Percentiles rank a stretch among this genome's conserved stretches.
Conservation (phyloP, 2,797 vertebrate species). For the Catostomus latipinnis region DNA sequence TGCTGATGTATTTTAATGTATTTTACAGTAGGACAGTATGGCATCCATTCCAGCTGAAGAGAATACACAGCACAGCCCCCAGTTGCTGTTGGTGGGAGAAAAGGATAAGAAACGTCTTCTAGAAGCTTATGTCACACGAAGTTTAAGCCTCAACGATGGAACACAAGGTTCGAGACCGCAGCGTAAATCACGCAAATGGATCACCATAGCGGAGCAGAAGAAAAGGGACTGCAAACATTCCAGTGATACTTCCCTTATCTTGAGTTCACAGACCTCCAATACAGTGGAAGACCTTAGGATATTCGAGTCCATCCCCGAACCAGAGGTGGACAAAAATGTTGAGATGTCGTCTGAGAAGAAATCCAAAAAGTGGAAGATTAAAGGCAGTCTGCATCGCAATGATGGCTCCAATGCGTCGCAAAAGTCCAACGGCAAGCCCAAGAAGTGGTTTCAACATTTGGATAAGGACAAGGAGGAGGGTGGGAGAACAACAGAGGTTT, state of each 20-base stretch:
- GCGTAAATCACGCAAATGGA: constrained; percentile 67
- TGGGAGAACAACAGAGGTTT: constrained; percentile 3
- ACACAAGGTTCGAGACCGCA: neutral
- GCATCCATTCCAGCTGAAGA: constrained; percentile 36
- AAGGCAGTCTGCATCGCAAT: constrained; percentile 19
- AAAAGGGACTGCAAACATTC: constrained; percentile 64
- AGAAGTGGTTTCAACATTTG: constrained; percentile 33
- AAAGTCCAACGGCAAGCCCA: constrained; percentile 32
- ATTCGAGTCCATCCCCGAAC: neutral
- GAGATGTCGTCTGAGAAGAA: constrained; percentile 24
- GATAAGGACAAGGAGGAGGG: constrained; percentile 47
- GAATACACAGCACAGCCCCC: constrained; percentile 51
- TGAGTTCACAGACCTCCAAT: neutral
- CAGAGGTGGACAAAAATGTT: neutral
- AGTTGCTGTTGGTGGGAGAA: constrained; percentile 79
- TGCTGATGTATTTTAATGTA: constrained; percentile 19
- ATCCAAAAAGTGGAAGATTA: constrained; percentile 67
- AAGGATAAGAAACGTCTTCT: constrained; percentile 78
- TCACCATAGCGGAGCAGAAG: constrained; percentile 53
- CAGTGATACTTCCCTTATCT: constrained; percentile 71
- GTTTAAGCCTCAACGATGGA: constrained; percentile 79
- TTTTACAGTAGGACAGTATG: constrained; percentile 32
- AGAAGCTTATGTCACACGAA: constrained; percentile 79
- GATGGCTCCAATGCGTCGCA: constrained; percentile 24
- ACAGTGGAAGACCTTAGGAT: neutral